Evolutionary conservation across 2,113 vertebrate species (phyloP).

Genomic region (Steatornis caripensis): DNA sequence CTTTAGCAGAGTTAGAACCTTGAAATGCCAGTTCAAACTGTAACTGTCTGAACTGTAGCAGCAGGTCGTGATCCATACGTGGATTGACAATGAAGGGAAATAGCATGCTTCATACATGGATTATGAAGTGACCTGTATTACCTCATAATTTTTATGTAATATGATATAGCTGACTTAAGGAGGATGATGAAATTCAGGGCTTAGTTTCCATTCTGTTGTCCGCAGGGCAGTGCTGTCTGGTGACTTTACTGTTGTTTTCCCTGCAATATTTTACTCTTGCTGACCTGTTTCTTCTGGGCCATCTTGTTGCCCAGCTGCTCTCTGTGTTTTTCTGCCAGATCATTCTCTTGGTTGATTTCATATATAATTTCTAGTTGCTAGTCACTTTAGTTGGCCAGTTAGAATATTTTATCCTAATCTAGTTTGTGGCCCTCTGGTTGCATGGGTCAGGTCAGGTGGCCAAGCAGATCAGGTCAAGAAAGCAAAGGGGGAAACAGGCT

Average conservation of each 20-base stretch:
- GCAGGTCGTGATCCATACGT: rapidly evolving
- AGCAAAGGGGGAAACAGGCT: background rate
- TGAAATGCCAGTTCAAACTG: background rate
- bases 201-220: background rate
- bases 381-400: background rate
- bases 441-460: background rate
- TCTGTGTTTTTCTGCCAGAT: background rate
- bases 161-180: background rate
- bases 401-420: background rate
- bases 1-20: background rate
- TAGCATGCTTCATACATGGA: background rate
- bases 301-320: background rate
- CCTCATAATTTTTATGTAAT: background rate
- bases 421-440: background rate
- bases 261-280: background rate
- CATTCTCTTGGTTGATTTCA: background rate
- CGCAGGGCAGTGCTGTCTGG: background rate
- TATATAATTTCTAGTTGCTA: background rate
- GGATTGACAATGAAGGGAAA: background rate
- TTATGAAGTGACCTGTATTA: background rate
- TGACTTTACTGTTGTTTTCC: background rate
- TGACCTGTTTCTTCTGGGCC: background rate
- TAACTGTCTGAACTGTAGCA: background rate
- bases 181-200: background rate
- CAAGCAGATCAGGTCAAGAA: background rate